Evolutionary conservation across 2,888 invertebrate genomes (phyloP), one percentile per base, ranked within the genome.

Genomic region (Beris morrisii): DNA sequence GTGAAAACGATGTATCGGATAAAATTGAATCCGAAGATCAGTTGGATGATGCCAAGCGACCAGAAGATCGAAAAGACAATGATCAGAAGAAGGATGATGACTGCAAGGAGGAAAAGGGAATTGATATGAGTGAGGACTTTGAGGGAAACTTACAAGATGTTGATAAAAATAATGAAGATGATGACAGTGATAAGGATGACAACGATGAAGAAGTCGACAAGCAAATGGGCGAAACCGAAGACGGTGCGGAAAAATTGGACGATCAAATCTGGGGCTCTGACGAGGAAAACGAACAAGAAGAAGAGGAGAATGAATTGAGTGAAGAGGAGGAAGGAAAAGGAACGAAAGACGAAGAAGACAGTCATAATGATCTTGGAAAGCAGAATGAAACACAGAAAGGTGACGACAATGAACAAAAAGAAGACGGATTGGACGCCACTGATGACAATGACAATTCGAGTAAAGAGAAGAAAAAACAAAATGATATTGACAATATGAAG

Each of bases 71-170:
- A 1, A 75, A 79, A 31, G 87, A 93, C 70, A 74, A 73, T 4
- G 86, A 93, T 74, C 89, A 92, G 69, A 85, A 88, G 67, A 87
- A 89, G 32, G 86, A 93, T 61, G 85, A 87, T 73, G 90, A 93
- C 75, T 88, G 90, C 73, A 88, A 91, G 74, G 94, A 96, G 76
- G 93, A 96, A 69, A 90, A 93, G 58, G 95, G 95, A 15, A 89
- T 97, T 64, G 96, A 97, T 74, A 96, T 97, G 95, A 91, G 92
- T 15, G 96, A 97, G 72, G 94, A 98, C 77, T 96, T 98, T 76
- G 95, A 95, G 66, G 66, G 93, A 94, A 76, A 85, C 15, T 28
- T 65, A 44, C 57, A 65, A 13, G 57, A 52, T 44, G 46, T 91
- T 13, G 90, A 92, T 4, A 85, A 88, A 69, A 85, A 77, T 1